phyloP scores from a whole-genome alignment of 2,888 invertebrate species.

The Quadroppia sp. region DNA sequence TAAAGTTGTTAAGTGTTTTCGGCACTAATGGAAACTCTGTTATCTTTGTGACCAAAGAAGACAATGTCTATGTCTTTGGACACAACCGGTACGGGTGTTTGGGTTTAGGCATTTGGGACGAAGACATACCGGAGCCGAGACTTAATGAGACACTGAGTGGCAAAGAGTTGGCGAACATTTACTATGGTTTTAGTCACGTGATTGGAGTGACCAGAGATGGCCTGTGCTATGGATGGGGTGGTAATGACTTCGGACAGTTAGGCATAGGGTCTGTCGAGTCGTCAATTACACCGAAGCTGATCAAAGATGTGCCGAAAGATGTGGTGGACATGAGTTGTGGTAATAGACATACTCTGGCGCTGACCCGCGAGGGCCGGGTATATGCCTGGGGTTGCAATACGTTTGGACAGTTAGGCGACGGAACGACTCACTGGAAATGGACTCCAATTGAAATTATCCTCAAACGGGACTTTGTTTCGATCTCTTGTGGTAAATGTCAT shows the following conservation, averaged over 20 bases:
- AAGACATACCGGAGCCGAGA: not conserved
- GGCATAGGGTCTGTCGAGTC: not conserved
- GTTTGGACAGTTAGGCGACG: no score
- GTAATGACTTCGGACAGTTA: not conserved
- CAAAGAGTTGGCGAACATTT: not conserved
- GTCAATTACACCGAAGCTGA: not conserved
- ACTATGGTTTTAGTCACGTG: not conserved
- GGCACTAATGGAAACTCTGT: not conserved
- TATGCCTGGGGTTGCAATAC: not conserved
- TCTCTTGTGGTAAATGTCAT: not conserved
- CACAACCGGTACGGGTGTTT: not conserved
- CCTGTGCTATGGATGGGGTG: not conserved
- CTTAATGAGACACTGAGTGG: not conserved
- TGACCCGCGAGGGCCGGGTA: not conserved
- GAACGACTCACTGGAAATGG: no score
- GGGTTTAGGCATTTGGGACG: not conserved
- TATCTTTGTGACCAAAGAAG: not conserved
- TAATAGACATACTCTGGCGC: not conserved
- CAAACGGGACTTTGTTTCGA: not conserved
- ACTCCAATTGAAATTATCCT: no score
- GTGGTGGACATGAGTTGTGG: constrained; percentile 10
- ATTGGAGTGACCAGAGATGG: not conserved
- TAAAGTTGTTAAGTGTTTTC: not conserved
- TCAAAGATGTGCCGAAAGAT: not conserved
- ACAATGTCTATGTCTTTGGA: constrained; percentile 1